Conservation (phyloP, 2,113 vertebrate genomes). For the Gymnobelideus leadbeateri region DNA sequence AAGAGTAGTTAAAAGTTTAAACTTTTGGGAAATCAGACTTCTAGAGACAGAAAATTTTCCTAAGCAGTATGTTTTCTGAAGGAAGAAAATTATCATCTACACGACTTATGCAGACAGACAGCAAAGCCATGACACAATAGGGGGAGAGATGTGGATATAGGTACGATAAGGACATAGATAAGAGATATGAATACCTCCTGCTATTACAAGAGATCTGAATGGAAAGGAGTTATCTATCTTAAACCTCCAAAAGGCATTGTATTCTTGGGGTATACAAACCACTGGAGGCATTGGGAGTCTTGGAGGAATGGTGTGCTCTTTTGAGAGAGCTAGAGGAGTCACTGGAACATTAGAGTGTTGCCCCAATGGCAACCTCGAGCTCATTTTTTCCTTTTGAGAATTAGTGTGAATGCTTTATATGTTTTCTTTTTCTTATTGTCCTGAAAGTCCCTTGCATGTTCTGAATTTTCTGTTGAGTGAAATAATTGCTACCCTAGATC, state of each 20-base stretch:
- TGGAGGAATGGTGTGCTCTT: background rate
- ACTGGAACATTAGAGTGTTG: background rate
- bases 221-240: background rate
- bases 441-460: background rate
- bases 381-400: background rate
- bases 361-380: background rate
- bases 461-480: background rate
- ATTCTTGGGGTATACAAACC: background rate
- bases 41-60: background rate
- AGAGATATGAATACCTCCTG: background rate
- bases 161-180: background rate
- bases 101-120: background rate
- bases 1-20: background rate
- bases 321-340: background rate
- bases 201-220: background rate
- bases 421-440: background rate
- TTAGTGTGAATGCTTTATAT: background rate
- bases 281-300: background rate
- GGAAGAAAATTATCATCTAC: background rate
- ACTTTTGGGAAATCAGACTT: background rate
- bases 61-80: background rate
- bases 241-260: background rate
- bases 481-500: background rate
- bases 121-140: background rate
- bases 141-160: background rate